Evolutionary conservation across 2,797 vertebrate genomes (phyloP).

Genomic region (Brachyalestes nurse): DNA sequence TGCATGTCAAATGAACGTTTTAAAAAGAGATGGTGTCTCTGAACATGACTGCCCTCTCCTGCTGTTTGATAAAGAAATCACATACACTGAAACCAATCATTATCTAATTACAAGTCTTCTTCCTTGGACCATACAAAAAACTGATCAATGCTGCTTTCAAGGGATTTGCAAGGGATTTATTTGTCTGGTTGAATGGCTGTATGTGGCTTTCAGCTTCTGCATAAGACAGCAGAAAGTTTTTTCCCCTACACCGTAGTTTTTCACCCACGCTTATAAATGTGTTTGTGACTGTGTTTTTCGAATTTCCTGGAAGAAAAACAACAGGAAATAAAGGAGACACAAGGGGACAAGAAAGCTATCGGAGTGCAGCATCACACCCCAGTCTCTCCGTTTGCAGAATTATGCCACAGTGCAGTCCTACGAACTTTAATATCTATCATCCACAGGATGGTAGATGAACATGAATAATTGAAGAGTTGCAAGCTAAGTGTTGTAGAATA

Average conservation of each 20-base stretch:
- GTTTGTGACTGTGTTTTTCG: conserved; percentile 17
- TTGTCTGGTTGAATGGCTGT: background rate
- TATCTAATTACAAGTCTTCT: too few relatives aligned
- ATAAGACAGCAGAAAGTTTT: conserved; percentile 23
- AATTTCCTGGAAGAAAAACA: conserved; percentile 39
- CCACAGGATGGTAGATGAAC: conserved; percentile 12
- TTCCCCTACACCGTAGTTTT: background rate
- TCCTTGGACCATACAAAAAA: too few relatives aligned
- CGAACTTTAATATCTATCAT: conserved; percentile 15
- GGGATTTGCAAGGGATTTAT: background rate
- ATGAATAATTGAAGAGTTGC: conserved; percentile 38
- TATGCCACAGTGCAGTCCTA: conserved; percentile 12
- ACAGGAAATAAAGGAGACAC: conserved; percentile 31
- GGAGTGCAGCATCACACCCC: conserved; percentile 9
- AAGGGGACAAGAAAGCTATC: conserved; percentile 15
- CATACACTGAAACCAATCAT: too few relatives aligned
- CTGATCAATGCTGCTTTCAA: background rate
- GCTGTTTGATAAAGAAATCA: too few relatives aligned
- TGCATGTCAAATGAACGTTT: too few relatives aligned
- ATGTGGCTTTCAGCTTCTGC: conserved; percentile 5
- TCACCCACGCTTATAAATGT: conserved; percentile 17
- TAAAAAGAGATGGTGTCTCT: too few relatives aligned
- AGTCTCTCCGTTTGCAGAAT: conserved; percentile 28
- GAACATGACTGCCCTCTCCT: too few relatives aligned
- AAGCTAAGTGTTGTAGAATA: conserved; percentile 13